Percentiles rank a stretch among this genome's conserved stretches.
Evolutionary conservation across 2,797 vertebrate genomes (phyloP).

Genomic region (Adelosebastes latens): DNA sequence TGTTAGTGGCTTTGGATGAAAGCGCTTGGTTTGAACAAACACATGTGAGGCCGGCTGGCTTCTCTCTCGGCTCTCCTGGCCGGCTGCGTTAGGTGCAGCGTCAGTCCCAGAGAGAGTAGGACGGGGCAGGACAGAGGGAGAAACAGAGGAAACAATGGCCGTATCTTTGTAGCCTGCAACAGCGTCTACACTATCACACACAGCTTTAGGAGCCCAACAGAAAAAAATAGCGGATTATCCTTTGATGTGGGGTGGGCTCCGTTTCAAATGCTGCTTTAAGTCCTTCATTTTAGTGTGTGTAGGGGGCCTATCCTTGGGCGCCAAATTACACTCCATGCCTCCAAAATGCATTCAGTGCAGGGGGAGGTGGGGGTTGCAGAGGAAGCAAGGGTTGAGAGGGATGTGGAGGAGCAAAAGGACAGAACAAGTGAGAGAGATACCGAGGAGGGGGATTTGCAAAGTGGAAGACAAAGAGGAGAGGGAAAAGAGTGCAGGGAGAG

Average conservation of each 20-base stretch:
- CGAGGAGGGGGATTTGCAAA: conserved; percentile 26
- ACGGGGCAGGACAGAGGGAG: conserved; percentile 34
- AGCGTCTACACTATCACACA: conserved; percentile 69
- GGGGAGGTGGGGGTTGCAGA: conserved; percentile 24
- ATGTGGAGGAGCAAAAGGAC: conserved; percentile 45
- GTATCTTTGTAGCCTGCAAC: conserved; percentile 69
- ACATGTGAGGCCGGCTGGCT: conserved; percentile 14
- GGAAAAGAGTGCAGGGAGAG: conserved; percentile 32
- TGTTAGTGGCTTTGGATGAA: conserved; percentile 68
- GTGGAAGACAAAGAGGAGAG: conserved; percentile 41
- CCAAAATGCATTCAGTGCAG: conserved; percentile 54
- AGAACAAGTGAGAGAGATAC: conserved; percentile 51
- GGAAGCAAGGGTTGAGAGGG: conserved; percentile 48
- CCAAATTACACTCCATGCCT: conserved; percentile 74
- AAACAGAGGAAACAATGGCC: conserved; percentile 63
- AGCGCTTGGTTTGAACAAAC: conserved; percentile 60
- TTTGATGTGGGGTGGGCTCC: conserved; percentile 81
- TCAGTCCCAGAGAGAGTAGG: conserved; percentile 42
- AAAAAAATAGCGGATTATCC: conserved; percentile 80
- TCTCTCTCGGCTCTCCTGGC: conserved; percentile 15
- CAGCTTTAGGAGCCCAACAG: conserved; percentile 73
- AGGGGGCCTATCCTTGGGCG: conserved; percentile 64
- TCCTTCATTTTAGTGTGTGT: conserved; percentile 72
- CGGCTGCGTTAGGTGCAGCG: conserved; percentile 14
- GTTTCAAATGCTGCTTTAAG: conserved; percentile 80